These are phyloP conservation scores for Misgurnus mizolepis DNA, from an alignment of 2,113 vertebrate species.

Conservation along the genomic window DNA sequence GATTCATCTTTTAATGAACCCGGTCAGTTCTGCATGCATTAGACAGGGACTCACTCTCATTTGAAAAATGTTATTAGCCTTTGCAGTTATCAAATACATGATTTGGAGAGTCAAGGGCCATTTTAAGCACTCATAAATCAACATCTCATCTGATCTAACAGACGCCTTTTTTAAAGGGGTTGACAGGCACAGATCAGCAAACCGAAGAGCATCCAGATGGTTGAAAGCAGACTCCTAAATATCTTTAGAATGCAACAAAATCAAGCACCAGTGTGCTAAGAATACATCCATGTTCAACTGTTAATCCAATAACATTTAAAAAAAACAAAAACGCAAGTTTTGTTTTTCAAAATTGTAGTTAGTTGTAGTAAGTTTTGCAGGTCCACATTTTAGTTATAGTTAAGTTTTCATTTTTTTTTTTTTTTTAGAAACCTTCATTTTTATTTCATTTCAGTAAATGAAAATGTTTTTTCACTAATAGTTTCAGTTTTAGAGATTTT, in stretches of 20 bases:
- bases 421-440: no score
- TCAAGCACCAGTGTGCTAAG: not conserved
- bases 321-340: no score
- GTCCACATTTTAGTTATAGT: no score
- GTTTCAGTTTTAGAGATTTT: no score
- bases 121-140: not conserved
- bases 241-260: not conserved
- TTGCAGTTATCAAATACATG: not conserved
- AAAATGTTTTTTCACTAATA: no score
- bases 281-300: no score
- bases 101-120: not conserved
- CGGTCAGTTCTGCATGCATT: conserved; percentile 46
- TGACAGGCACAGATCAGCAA: not conserved
- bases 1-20: conserved; percentile 45
- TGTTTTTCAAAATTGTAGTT: no score
- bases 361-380: no score
- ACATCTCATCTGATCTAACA: not conserved
- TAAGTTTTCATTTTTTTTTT: no score
- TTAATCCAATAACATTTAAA: no score
- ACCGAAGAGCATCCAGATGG: not conserved
- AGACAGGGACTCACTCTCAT: conserved; percentile 48
- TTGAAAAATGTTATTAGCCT: not conserved
- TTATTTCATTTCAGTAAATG: no score
- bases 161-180: not conserved
- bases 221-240: not conserved